A percentile compares a stretch with the other conserved stretches of the same genome.
These are phyloP conservation scores for Hydrolagus colliei DNA, from an alignment of 2,797 vertebrate genomes.

Conservation along the genomic window DNA sequence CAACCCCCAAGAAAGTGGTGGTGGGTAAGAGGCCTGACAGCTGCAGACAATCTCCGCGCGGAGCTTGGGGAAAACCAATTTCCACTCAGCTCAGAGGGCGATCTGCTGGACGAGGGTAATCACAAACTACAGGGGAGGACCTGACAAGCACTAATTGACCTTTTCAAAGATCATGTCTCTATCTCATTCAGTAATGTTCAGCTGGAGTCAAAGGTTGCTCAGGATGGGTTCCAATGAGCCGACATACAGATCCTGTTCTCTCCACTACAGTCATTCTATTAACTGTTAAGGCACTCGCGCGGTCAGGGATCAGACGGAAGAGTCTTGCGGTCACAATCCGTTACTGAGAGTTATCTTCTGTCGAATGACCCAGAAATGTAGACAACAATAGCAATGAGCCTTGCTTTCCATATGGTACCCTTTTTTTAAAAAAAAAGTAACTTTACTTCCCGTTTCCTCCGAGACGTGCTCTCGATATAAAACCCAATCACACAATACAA, in stretches of 20 bases:
- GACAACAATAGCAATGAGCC: too few relatives aligned
- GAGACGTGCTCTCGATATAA: too few relatives aligned
- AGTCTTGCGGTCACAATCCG: too few relatives aligned
- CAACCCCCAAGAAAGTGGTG: not conserved
- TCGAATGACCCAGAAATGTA: too few relatives aligned
- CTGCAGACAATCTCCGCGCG: constrained; percentile 14
- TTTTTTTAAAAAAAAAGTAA: too few relatives aligned
- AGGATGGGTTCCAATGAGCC: not conserved
- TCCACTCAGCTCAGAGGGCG: not conserved
- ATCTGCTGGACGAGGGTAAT: constrained; percentile 1
- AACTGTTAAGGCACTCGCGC: not conserved
- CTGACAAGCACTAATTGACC: constrained; percentile 5
- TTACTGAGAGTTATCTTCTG: too few relatives aligned
- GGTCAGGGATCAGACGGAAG: too few relatives aligned
- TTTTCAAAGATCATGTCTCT: not conserved
- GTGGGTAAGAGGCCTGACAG: constrained; percentile 14
- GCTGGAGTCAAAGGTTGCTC: constrained; percentile 16
- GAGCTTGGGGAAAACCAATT: constrained; percentile 8
- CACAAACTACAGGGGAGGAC: not conserved
- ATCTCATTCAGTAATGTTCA: constrained; percentile 18
- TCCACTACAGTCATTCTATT: not conserved
- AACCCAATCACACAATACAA: too few relatives aligned
- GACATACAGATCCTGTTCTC: not conserved
- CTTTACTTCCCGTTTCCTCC: too few relatives aligned
- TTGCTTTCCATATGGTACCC: too few relatives aligned